Percentiles rank a stretch among this genome's conserved stretches.
phyloP scores from a whole-genome alignment of 2,797 vertebrate genomes.

The Lagothrix lagotricha region DNA sequence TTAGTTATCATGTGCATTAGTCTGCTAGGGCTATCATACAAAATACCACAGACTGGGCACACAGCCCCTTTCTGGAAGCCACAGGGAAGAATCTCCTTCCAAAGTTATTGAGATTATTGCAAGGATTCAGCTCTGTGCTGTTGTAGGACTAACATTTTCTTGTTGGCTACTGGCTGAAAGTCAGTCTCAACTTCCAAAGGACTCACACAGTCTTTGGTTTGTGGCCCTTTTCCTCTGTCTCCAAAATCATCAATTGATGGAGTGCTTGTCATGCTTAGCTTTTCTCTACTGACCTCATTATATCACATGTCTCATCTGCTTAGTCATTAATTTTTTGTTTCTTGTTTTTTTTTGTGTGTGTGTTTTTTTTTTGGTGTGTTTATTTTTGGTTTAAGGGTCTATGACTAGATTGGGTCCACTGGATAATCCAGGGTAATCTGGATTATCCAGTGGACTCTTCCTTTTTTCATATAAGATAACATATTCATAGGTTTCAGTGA shows the following conservation, averaged over 20 bases:
- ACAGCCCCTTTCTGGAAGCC: background rate
- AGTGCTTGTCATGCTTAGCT: background rate
- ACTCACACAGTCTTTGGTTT: background rate
- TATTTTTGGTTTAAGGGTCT: background rate
- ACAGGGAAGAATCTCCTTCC: background rate
- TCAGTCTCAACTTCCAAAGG: background rate
- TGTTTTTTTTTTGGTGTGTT: background rate
- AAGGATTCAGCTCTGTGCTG: background rate
- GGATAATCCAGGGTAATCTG: background rate
- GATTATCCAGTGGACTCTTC: background rate
- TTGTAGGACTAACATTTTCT: background rate
- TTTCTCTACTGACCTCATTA: background rate
- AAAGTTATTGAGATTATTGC: background rate
- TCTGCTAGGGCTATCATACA: background rate
- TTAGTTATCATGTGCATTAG: background rate
- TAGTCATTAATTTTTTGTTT: background rate
- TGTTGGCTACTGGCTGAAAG: background rate
- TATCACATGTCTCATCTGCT: background rate
- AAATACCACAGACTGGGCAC: background rate
- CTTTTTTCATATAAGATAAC: background rate
- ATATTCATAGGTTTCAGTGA: background rate
- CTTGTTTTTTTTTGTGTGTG: too few species aligned
- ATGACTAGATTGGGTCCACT: background rate
- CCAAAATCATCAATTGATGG: background rate
- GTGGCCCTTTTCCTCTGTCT: background rate